A percentile compares a stretch with the other conserved stretches of the same genome.
These are phyloP conservation scores for Drosophila subsilvestris DNA, from an alignment of 2,888 invertebrate genomes.

Conservation along the genomic window DNA sequence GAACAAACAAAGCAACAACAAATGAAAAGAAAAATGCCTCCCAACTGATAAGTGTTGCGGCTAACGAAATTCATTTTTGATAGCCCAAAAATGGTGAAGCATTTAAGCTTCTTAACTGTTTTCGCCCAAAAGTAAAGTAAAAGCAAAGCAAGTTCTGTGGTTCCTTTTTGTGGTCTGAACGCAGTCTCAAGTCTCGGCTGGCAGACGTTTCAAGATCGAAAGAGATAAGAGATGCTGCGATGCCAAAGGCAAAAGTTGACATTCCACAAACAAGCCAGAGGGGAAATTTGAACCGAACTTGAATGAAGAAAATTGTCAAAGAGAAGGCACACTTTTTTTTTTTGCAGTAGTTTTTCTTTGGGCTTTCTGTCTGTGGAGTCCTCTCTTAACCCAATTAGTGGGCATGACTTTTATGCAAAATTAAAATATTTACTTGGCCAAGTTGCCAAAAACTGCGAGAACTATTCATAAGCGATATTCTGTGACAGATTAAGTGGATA, in stretches of 20 bases:
- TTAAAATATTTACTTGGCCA: constrained; percentile 54
- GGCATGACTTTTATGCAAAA: constrained; percentile 52
- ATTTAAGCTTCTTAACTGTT: constrained; percentile 22
- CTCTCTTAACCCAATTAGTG: constrained; percentile 49
- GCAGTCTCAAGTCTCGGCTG: constrained; percentile 18
- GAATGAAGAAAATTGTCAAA: constrained; percentile 27
- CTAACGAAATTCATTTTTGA: constrained; percentile 43
- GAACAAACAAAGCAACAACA: constrained; percentile 9
- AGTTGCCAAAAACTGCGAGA: constrained; percentile 13
- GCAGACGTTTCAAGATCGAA: constrained; percentile 45
- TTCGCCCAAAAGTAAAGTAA: background rate
- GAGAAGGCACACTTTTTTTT: constrained; percentile 3
- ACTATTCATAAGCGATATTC: constrained; percentile 36
- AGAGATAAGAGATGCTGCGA: constrained; percentile 12
- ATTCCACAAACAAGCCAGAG: constrained; percentile 35
- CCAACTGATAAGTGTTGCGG: constrained; percentile 36
- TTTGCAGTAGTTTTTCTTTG: background rate
- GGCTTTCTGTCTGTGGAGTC: constrained; percentile 4
- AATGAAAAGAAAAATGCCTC: constrained; percentile 5
- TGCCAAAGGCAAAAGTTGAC: constrained; percentile 37
- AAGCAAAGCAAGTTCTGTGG: constrained; percentile 20
- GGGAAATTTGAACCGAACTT: constrained; percentile 13
- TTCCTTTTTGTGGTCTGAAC: constrained; percentile 48
- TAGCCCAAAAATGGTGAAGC: constrained; percentile 15
- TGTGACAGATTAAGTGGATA: constrained; percentile 51